Base-by-base conservation (phyloP, 1,140 invertebrate genomes). In the Lasaia peninsularis region DNA sequence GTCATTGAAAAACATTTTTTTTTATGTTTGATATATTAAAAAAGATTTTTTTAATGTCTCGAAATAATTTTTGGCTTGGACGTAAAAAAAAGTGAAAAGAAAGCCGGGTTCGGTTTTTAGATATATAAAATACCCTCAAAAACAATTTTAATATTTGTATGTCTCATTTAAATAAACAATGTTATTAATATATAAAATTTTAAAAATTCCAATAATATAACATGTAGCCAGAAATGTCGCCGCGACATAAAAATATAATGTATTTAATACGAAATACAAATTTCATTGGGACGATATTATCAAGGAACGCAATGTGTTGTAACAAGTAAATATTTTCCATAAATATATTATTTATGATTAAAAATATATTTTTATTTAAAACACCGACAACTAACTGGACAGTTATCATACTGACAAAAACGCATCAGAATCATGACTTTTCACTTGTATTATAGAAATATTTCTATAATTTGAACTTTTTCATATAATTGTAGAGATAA, bases 181-280 rank as follows among this genome's bases (percentile, higher is more conserved):
- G 1, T 48, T 31, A 44, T 32, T 48, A 53, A 48, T n/a, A n/a
- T n/a, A n/a, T n/a, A n/a, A n/a, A n/a, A n/a, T 40, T 40, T 4
- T 18, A 16, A 52, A 18, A 11, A 32, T 62, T 58, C 60, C 63
- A 71, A 75, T 65, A 76, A 78, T 74, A 81, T 64, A 79, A 80
- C 67, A 80, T 75, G 73, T 70, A 80, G 67, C 60, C 73, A 77
- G 75, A 80, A 74, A 72, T 75, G 75, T 78, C 81, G 83, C 69
- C 83, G 80, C 80, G 73, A 71, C 56, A 68, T 74, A 51, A 69
- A 71, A 63, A 28, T 28, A 28, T 28, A 65, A 65, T 63, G 52
- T 64, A 65, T 58, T 52, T 67, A 65, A 65, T 58, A 62, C 60
- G 52, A 52, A 67, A 63, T 40, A 16, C 44, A 54, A 60, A 64